Evolutionary conservation across 1,140 invertebrate species (phyloP), one percentile per base, ranked within the genome.

Genomic region (Drosophila tsacasi): DNA sequence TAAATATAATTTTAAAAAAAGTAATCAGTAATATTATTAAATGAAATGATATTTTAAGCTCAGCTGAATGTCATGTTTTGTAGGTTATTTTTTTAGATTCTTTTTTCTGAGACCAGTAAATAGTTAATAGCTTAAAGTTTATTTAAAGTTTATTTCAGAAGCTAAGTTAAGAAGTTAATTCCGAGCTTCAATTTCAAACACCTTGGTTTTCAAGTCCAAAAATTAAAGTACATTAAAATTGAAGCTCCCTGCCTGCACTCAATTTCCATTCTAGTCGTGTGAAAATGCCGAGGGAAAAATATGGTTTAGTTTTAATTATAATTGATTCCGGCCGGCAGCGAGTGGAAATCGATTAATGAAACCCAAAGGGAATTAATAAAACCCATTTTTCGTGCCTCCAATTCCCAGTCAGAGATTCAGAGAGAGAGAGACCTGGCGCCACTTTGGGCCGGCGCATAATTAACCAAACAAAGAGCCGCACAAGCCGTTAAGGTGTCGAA

Each of bases 391-490:
- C 23, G 55, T 32, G 67, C 66, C 55, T 44, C 57, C 21, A 37
- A 65, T 42, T 61, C 52, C n/a, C 30, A 64, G 50, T 19, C 30
- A 30, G 27, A n/a, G n/a, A n/a, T n/a, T 30, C 27, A 30, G 27
- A 27, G 5, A 1, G 15, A 19, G 21, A 42, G 25, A 13, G 39
- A 58, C 39, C 15, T 79, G 83, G 83, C 83, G 83, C 83, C 83
- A 87, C 82, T 63, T 75, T 76, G 75, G 71, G 66, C 83, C 85
- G 80, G 60, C 66, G 71, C 83, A 87, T 86, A 87, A 87, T 86
- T 86, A 86, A 80, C 79, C 83, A 83, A 86, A 86, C 83, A 86
- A 86, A 87, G 83, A 85, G 77, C 80, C 83, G 80, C 69, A 66
- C 65, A 71, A 73, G 83, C 83, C 76, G 83, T 80, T 87, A 83